Base-by-base conservation (phyloP, 2,113 vertebrate genomes). In the Morone chrysops region DNA sequence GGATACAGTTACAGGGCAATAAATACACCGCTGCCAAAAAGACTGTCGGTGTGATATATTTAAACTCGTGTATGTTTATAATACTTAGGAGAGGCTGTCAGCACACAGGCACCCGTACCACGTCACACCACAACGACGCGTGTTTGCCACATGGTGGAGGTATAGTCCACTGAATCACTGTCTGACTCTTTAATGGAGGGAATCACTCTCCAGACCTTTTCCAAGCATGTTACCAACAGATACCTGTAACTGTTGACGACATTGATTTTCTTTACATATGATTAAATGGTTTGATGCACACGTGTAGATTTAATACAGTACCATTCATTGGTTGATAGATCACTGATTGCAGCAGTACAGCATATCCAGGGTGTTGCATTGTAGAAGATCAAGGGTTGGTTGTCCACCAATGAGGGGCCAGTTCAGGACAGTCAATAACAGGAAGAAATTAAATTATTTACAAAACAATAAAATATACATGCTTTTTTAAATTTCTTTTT, bases 81-180 rank as follows among this genome's bases (percentile, higher is more conserved):
- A 41, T 43, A 59, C 7, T 43, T 36, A 12, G 5, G 3, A 62
- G 48, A 72, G 10, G 16, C 14, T 14, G 62, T 53, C 18, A 50
- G 17, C 41, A 68, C 22, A 54, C 20, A 63, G 0, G 7, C 65
- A 8, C 51, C 4, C 14, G 12, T 20, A 5, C 12, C 18, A 6
- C 10, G 14, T 1, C 50, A 31, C 16, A 2, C 0, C 50, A 51
- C 14, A 56, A 38, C 4, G 43, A 61, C 13, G 47, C 59, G 8
- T 40, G 18, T 75, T 54, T 18, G 56, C 79, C 91, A 82, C 86
- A 54, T 0, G 87, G 74, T 79, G 87, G 87, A 0, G 80, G 22
- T 72, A 76, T 20, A 70, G 12, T 65, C 75, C 54, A 54, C 14
- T 61, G 3, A 53, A 83, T n/a, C 14, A 54, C 6, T 41, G 2